These are phyloP conservation scores for Chironomus riparius DNA, from an alignment of 2,888 invertebrate genomes.

Conservation along the genomic window DNA sequence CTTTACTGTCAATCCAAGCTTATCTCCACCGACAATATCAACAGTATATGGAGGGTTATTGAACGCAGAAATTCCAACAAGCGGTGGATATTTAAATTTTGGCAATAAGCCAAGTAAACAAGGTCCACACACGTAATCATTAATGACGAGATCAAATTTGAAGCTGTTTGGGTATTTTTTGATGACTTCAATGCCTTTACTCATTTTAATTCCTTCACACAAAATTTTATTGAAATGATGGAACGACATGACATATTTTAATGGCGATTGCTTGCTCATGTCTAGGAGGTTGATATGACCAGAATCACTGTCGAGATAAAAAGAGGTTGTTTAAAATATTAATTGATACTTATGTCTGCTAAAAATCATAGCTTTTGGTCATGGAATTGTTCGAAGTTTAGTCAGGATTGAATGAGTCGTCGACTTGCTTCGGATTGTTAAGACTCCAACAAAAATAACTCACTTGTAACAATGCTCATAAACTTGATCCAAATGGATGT, in stretches of 20 bases:
- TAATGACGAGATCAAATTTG: conserved; percentile 35
- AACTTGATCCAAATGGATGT: conserved; percentile 7
- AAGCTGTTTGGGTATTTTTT: conserved; percentile 34
- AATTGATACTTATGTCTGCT: no score
- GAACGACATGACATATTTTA: neutral
- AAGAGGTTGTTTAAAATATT: neutral
- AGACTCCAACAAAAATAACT: neutral
- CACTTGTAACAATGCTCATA: neutral
- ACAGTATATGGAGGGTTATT: conserved; percentile 29
- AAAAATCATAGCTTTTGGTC: neutral
- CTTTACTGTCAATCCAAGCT: conserved; percentile 5
- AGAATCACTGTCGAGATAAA: neutral
- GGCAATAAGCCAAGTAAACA: conserved; percentile 34
- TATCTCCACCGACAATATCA: conserved; percentile 29
- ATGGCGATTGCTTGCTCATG: neutral
- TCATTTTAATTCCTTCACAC: conserved; percentile 8
- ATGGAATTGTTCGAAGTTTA: neutral
- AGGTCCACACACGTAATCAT: conserved; percentile 32
- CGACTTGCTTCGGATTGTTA: no score
- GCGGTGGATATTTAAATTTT: conserved; percentile 34
- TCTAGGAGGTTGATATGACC: neutral
- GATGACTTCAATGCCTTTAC: conserved; percentile 33
- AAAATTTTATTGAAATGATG: neutral
- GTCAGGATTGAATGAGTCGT: no score
- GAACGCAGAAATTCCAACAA: conserved; percentile 32